Conservation (phyloP, 2,888 invertebrate genomes). For the Nezara viridula region DNA sequence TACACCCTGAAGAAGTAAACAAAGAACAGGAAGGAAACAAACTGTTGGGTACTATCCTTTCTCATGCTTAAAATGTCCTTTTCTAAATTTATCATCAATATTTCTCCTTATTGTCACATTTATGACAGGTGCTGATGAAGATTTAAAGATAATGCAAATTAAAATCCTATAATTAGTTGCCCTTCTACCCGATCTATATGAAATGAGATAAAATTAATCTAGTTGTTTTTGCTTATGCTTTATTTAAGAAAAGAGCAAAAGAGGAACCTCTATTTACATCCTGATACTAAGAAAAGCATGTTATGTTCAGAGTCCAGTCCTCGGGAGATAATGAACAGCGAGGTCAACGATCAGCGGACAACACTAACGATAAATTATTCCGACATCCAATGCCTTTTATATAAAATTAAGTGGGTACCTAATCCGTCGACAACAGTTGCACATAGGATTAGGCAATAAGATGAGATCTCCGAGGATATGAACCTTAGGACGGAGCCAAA, state of each 20-base stretch:
- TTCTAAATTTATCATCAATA: too few species aligned
- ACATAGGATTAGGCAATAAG: constrained; percentile 42
- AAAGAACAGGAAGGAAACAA: too few species aligned
- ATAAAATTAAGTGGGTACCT: constrained; percentile 16
- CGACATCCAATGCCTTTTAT: constrained; percentile 7
- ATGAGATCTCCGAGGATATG: neutral
- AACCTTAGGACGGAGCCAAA: neutral
- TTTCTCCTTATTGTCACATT: too few species aligned
- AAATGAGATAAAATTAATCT: neutral
- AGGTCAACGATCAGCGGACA: neutral
- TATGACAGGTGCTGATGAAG: too few species aligned
- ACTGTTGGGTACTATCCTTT: too few species aligned
- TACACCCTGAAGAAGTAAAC: too few species aligned
- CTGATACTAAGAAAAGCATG: neutral
- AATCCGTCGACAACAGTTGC: constrained; percentile 16
- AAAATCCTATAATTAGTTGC: too few species aligned
- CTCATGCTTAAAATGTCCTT: too few species aligned
- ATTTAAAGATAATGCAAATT: too few species aligned
- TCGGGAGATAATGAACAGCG: neutral
- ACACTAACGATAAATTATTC: neutral
- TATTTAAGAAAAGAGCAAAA: neutral
- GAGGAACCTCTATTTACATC: neutral
- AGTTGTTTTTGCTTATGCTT: neutral
- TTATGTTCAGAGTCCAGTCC: neutral
- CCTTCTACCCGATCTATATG: too few species aligned